Base-by-base conservation (phyloP, 2,113 vertebrate genomes). In the Meriones unguiculatus region DNA sequence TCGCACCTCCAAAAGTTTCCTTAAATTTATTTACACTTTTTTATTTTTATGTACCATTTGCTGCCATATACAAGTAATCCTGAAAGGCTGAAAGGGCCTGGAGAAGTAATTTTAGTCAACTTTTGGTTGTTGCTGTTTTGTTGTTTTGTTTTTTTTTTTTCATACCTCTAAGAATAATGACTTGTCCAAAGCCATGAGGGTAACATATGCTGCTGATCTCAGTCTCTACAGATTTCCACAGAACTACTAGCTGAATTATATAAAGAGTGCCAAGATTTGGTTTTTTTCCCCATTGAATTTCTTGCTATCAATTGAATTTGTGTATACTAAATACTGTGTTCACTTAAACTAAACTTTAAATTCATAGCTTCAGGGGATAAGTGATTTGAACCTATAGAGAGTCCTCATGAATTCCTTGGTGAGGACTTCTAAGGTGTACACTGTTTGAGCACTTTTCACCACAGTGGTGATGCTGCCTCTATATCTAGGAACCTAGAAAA, bases 331-430 rank as follows among this genome's bases (percentile, higher is more conserved):
- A 38, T 59, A 67, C 7, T 77, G 7, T 52, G 57, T 24, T 89
- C 67, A 59, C 20, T 88, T 67, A 54, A 97, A 97, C 96, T n/a
- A 62, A 88, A 70, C 28, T 65, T 32, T 22, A 41, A 30, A 67
- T 87, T 75, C 7, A 73, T 87, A 92, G 28, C 28, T 87, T 67
- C 32, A 84, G 87, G 46, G 8, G 5, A 38, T 8, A 32, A 85
- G 25, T 59, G 67, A 28, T 70, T 76, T 89, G 54, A 82, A 50
- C 14, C 14, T 28, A 92, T 12, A 5, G n/a, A 32, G 30, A 13
- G 9, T 2, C 17, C 25, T 76, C 67, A n/a, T 69, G 67, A 35
- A 13, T 30, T 73, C 24, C 10, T 95, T 2, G 65, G 2, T 70
- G 54, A 70, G 3, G 65, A 10, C 54, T 46, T 64, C 5, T 69